phyloP scores from a whole-genome alignment of 2,888 invertebrate genomes.

The Drosophila imparisetae region DNA sequence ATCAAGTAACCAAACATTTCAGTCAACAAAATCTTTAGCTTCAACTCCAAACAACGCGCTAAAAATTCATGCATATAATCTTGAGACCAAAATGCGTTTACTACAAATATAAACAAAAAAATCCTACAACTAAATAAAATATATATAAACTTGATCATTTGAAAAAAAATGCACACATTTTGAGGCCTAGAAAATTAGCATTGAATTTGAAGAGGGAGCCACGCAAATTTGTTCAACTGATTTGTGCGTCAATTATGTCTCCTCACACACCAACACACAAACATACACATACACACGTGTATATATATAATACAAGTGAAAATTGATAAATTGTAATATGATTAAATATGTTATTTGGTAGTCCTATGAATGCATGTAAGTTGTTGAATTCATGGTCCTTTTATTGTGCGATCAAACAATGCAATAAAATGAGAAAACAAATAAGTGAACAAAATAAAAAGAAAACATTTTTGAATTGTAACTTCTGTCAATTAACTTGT shows the following conservation, averaged over 20 bases:
- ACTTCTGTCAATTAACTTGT: constrained; percentile 85
- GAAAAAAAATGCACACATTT: constrained; percentile 8
- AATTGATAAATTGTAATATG: constrained; percentile 21
- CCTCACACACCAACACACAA: constrained; percentile 18
- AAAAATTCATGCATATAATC: constrained; percentile 60
- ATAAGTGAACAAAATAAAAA: not conserved
- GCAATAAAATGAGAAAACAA: not conserved
- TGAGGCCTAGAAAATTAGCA: constrained; percentile 7
- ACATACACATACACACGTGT: not conserved
- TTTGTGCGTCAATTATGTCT: constrained; percentile 63
- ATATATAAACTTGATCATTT: constrained; percentile 17
- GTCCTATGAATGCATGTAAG: constrained; percentile 39
- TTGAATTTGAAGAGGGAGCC: constrained; percentile 12
- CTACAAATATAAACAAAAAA: constrained; percentile 41
- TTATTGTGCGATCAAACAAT: constrained; percentile 57
- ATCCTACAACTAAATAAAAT: constrained; percentile 5
- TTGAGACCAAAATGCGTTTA: constrained; percentile 79
- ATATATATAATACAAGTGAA: constrained; percentile 16
- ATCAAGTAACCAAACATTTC: constrained; percentile 21
- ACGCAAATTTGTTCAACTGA: constrained; percentile 33
- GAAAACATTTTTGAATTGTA: constrained; percentile 80
- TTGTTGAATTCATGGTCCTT: constrained; percentile 65
- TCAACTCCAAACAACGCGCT: constrained; percentile 35
- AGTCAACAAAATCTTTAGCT: constrained; percentile 29
- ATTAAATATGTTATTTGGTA: constrained; percentile 42